Evolutionary conservation across 1,140 invertebrate genomes (phyloP).

Genomic region (Drosophila asahinai): DNA sequence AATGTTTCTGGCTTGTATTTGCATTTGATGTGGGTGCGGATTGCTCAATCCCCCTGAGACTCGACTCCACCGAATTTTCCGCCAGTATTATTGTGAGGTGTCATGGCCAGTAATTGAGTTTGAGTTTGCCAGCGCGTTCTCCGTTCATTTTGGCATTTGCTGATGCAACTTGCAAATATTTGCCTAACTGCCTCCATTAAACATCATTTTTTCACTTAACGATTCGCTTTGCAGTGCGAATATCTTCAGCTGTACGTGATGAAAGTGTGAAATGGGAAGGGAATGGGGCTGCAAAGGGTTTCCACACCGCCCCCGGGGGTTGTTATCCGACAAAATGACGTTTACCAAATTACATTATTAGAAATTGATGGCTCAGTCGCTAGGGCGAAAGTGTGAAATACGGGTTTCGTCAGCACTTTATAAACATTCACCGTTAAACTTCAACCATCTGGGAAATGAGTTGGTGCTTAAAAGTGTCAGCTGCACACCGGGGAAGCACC

Average conservation of each 20-base stretch:
- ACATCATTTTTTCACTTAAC: slow-evolving; percentile 20
- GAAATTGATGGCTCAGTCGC: slow-evolving; percentile 75
- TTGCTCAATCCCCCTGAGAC: slow-evolving; percentile 31
- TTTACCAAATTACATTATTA: slow-evolving; percentile 83
- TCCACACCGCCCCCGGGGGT: slow-evolving; percentile 42
- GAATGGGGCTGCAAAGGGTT: slow-evolving; percentile 20
- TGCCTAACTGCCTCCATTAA: slow-evolving; percentile 77
- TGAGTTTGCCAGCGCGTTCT: slow-evolving; percentile 47
- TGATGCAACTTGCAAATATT: slow-evolving; percentile 80
- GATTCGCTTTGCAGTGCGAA: slow-evolving; percentile 52
- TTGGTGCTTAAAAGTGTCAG: slow-evolving; percentile 22
- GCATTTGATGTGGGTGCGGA: slow-evolving; percentile 58
- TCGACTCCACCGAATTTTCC: not conserved
- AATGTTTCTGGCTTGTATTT: slow-evolving; percentile 78
- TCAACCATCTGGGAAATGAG: slow-evolving; percentile 24
- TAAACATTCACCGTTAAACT: slow-evolving; percentile 20
- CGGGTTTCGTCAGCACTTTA: slow-evolving; percentile 38
- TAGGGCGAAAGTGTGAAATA: not conserved
- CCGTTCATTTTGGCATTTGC: slow-evolving; percentile 69
- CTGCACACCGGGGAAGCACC: not conserved
- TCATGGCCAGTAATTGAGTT: slow-evolving; percentile 82
- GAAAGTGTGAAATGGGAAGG: slow-evolving; percentile 33
- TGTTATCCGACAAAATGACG: slow-evolving; percentile 63
- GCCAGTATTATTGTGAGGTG: slow-evolving; percentile 68
- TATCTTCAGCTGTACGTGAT: slow-evolving; percentile 65